A percentile compares a stretch with the other conserved stretches of the same genome.
These are phyloP conservation scores for Graphium colonna DNA, from an alignment of 2,888 invertebrate genomes.

Conservation along the genomic window DNA sequence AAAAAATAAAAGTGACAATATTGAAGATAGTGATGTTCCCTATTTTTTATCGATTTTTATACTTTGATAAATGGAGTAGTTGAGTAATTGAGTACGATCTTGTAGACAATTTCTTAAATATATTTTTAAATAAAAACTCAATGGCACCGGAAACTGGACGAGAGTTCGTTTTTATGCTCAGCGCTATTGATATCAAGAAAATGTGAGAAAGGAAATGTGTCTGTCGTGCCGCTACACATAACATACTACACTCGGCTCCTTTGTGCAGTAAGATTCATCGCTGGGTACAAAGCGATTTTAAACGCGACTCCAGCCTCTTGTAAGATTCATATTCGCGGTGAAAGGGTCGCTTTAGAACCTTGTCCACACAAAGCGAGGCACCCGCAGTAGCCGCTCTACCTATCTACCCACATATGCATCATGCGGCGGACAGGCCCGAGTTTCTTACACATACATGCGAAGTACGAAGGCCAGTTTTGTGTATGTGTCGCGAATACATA, in stretches of 20 bases:
- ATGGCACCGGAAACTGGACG: conserved; percentile 57
- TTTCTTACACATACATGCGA: conserved; percentile 70
- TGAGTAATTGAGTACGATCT: neutral
- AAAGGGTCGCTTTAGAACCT: conserved; percentile 62
- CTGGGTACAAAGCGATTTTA: conserved; percentile 53
- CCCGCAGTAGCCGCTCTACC: conserved; percentile 74
- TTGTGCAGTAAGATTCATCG: conserved; percentile 58
- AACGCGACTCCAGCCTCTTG: conserved; percentile 49
- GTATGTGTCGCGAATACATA: conserved; percentile 76
- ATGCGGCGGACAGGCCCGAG: conserved; percentile 77
- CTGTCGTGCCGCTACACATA: conserved; percentile 62
- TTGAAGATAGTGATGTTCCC: conserved; percentile 50
- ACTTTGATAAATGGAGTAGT: neutral
- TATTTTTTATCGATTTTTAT: conserved; percentile 10
- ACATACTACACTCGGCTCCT: conserved; percentile 58
- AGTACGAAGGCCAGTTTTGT: conserved; percentile 73
- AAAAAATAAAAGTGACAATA: conserved; percentile 37
- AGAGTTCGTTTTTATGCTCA: conserved; percentile 62
- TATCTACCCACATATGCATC: conserved; percentile 68
- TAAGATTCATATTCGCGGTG: conserved; percentile 72
- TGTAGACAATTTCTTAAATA: conserved; percentile 32
- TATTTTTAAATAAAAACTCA: conserved; percentile 39
- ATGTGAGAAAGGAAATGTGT: conserved; percentile 79
- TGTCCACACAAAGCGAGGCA: conserved; percentile 65
- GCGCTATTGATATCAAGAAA: conserved; percentile 73